Conservation (phyloP, 1,140 invertebrate species). For the Lutraria rhynchaena region DNA sequence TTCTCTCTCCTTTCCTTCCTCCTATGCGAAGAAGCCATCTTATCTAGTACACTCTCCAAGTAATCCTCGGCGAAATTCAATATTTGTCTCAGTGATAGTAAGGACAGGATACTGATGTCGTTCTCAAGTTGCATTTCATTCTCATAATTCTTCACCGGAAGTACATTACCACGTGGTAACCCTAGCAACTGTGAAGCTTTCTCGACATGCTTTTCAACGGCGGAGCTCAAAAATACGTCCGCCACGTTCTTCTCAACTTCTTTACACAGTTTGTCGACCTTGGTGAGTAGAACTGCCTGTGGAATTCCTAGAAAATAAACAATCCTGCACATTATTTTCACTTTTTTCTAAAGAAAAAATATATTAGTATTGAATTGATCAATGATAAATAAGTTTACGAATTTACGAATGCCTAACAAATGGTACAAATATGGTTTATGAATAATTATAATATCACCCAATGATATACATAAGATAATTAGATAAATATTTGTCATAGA, state of each 20-base stretch:
- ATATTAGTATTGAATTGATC: not conserved
- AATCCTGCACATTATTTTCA: not conserved
- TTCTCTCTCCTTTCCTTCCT: not conserved
- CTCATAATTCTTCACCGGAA: conserved; percentile 56
- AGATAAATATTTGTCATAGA: too few species aligned
- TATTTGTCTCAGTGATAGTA: conserved; percentile 33
- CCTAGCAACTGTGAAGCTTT: conserved; percentile 51
- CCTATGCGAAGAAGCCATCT: conserved; percentile 2
- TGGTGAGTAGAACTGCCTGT: conserved; percentile 51
- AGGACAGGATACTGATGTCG: conserved; percentile 42
- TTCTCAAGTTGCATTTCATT: conserved; percentile 53
- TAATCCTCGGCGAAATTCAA: conserved; percentile 57
- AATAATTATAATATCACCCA: too few species aligned
- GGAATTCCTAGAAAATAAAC: conserved; percentile 49
- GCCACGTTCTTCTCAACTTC: conserved; percentile 20
- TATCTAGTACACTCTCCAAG: conserved; percentile 33
- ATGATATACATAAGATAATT: too few species aligned
- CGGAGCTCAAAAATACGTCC: conserved; percentile 37
- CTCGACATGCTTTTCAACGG: conserved; percentile 46
- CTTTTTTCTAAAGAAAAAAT: not conserved
- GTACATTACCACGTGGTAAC: conserved; percentile 47
- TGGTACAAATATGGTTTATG: too few species aligned
- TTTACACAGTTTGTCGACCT: conserved; percentile 54
- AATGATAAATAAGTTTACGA: not conserved
- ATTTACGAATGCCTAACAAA: too few species aligned